These are phyloP conservation scores for Pedionomus torquatus DNA, from an alignment of 2,113 vertebrate genomes.

Conservation along the genomic window DNA sequence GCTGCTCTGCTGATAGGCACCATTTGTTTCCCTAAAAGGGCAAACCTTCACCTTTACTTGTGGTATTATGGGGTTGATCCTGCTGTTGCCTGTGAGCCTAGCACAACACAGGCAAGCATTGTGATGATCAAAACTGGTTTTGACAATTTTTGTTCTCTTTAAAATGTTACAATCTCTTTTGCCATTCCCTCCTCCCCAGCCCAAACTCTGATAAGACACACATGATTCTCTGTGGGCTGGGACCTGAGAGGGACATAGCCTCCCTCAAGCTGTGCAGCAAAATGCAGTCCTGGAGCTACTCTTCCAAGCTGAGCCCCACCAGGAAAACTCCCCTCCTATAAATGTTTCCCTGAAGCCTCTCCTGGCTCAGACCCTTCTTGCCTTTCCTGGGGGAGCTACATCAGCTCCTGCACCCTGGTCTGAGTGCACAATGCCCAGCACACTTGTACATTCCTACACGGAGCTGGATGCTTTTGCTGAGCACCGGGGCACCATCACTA, in stretches of 20 bases:
- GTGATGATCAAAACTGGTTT: background rate
- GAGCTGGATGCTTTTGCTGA: background rate
- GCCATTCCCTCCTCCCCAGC: background rate
- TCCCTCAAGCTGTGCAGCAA: background rate
- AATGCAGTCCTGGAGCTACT: background rate
- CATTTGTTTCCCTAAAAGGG: background rate
- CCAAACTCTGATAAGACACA: background rate
- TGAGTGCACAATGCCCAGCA: background rate
- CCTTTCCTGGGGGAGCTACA: background rate
- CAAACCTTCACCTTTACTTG: background rate
- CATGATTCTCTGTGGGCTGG: rapidly evolving
- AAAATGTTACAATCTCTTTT: background rate
- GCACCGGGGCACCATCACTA: background rate
- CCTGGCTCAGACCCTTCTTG: background rate
- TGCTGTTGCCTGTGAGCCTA: background rate
- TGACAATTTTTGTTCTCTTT: background rate
- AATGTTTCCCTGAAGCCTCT: background rate
- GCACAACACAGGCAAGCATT: background rate
- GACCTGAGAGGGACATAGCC: background rate
- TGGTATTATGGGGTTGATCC: background rate
- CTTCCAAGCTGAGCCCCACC: background rate
- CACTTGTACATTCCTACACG: background rate
- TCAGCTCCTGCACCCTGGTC: background rate
- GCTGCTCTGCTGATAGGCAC: background rate
- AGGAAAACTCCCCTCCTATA: background rate